These are phyloP conservation scores for Drosophila mettleri DNA, from an alignment of 2,888 invertebrate genomes.

Conservation along the genomic window DNA sequence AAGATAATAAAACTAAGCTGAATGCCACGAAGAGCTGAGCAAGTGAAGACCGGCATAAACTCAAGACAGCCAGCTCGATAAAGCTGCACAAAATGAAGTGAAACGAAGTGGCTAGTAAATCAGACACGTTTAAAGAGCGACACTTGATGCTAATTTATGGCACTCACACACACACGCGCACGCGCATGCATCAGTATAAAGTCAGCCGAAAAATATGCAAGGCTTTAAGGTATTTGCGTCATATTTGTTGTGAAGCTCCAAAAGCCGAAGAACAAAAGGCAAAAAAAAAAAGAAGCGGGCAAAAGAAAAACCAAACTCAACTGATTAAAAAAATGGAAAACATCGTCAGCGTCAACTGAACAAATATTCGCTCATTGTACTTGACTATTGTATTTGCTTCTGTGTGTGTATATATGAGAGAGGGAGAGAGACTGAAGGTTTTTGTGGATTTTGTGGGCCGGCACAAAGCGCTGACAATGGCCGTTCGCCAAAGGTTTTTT, in stretches of 20 bases:
- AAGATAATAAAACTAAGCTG: slow-evolving; percentile 41
- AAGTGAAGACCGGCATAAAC: slow-evolving; percentile 10
- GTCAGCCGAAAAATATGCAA: slow-evolving; percentile 18
- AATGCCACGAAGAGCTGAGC: slow-evolving; percentile 14
- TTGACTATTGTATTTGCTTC: slow-evolving; percentile 25
- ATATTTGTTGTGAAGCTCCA: slow-evolving; percentile 19
- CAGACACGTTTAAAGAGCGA: slow-evolving; percentile 46
- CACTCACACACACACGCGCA: slow-evolving; percentile 20
- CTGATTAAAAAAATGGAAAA: slow-evolving; percentile 39
- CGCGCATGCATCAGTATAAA: slow-evolving; percentile 9
- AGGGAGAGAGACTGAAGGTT: background rate
- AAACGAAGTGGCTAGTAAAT: slow-evolving; percentile 38
- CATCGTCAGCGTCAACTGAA: slow-evolving; percentile 29
- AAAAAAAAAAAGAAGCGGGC: background rate
- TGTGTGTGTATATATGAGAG: background rate
- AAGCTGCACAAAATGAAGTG: slow-evolving; percentile 30
- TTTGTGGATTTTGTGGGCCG: background rate
- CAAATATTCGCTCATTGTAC: slow-evolving; percentile 50
- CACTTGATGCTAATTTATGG: slow-evolving; percentile 68
- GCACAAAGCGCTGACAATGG: slow-evolving; percentile 47
- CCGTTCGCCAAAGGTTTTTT: slow-evolving; percentile 46
- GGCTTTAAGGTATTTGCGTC: slow-evolving; percentile 12
- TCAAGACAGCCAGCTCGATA: slow-evolving; percentile 29
- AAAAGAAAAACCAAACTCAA: slow-evolving; percentile 19
- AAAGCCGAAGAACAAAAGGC: slow-evolving; percentile 9